Conservation (phyloP, 2,888 invertebrate genomes). For the Andrena haemorrhoa region DNA sequence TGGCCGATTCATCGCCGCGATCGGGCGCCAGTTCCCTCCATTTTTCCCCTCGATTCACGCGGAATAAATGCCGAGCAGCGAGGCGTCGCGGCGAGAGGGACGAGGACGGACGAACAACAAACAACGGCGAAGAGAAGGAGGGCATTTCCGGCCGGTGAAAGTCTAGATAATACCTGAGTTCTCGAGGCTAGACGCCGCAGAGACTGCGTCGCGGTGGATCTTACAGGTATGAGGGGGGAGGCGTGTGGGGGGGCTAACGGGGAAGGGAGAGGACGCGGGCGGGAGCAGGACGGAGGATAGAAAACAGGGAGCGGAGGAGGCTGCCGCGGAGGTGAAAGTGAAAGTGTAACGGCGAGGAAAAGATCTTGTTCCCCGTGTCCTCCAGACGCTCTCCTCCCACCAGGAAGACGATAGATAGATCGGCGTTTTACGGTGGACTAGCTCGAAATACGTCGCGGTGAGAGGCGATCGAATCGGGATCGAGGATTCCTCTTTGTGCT, state of each 20-base stretch:
- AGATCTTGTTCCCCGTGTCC: slow-evolving; percentile 66
- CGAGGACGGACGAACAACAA: slow-evolving; percentile 62
- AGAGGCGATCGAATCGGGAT: slow-evolving; percentile 58
- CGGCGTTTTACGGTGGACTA: slow-evolving; percentile 45
- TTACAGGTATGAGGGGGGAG: slow-evolving; percentile 37
- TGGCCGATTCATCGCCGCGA: slow-evolving; percentile 5
- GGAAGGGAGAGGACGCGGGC: background rate
- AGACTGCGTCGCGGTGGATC: slow-evolving; percentile 78
- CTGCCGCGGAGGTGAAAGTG: slow-evolving; percentile 74
- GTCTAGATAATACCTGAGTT: slow-evolving; percentile 76
- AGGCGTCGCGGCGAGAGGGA: slow-evolving; percentile 14
- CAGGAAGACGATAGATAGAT: slow-evolving; percentile 56
- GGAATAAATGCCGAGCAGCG: slow-evolving; percentile 9
- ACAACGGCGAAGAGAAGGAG: slow-evolving; percentile 56
- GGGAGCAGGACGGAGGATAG: slow-evolving; percentile 36
- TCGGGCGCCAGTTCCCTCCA: background rate
- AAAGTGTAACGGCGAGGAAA: slow-evolving; percentile 75
- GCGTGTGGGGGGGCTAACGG: background rate
- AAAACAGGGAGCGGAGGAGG: slow-evolving; percentile 54
- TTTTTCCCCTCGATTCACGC: slow-evolving; percentile 8
- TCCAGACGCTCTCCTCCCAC: slow-evolving; percentile 59
- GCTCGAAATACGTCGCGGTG: slow-evolving; percentile 37
- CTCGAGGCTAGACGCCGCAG: slow-evolving; percentile 76
- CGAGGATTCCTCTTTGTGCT: slow-evolving; percentile 45
- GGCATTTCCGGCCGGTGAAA: slow-evolving; percentile 78